These are phyloP conservation scores for Lophochroa leadbeateri DNA, from an alignment of 2,113 vertebrate species.

Conservation along the genomic window DNA sequence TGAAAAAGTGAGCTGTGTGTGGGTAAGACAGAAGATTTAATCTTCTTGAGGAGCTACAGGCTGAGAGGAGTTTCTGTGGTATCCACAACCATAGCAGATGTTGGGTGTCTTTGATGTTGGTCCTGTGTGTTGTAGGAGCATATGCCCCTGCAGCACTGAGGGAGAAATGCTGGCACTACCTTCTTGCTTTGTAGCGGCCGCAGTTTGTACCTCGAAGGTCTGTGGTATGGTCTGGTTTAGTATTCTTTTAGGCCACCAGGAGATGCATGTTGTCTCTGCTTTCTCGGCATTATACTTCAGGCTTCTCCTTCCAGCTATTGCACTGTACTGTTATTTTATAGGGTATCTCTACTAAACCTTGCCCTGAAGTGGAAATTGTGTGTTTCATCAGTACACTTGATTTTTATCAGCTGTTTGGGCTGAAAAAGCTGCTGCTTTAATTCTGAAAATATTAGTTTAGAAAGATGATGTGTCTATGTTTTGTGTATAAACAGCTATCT, in stretches of 20 bases:
- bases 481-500: background rate
- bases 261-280: background rate
- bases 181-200: background rate
- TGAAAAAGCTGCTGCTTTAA: background rate
- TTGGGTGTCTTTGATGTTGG: background rate
- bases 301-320: background rate
- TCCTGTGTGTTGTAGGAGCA: background rate
- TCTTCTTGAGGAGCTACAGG: background rate
- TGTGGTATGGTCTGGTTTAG: background rate
- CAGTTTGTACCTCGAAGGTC: rapidly evolving
- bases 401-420: background rate
- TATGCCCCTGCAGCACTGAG: background rate
- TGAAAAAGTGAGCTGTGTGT: background rate
- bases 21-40: background rate
- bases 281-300: background rate
- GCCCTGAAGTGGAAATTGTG: background rate
- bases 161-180: background rate
- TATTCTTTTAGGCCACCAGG: background rate
- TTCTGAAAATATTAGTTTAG: background rate
- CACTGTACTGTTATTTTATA: background rate
- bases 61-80: background rate
- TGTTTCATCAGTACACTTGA: background rate
- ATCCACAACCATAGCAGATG: background rate
- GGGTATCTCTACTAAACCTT: background rate
- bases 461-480: background rate